Conservation (phyloP, 2,113 vertebrate genomes). For the Thinocorus orbignyianus region DNA sequence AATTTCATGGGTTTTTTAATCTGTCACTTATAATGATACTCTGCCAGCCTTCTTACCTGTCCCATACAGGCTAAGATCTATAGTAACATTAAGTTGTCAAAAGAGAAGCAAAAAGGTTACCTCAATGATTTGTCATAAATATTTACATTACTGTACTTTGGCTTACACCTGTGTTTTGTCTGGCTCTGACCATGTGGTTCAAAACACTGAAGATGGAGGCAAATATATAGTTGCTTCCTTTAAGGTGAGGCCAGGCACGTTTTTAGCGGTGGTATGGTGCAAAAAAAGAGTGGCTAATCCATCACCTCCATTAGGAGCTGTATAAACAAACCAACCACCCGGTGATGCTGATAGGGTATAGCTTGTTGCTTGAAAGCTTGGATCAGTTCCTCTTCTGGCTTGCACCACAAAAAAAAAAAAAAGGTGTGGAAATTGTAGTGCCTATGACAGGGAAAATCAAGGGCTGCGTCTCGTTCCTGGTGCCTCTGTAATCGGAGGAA, state of each 20-base stretch:
- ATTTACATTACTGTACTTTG: background rate
- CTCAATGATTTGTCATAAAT: background rate
- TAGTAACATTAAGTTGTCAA: background rate
- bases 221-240: background rate
- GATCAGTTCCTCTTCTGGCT: background rate
- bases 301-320: background rate
- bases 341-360: background rate
- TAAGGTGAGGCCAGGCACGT: background rate
- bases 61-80: background rate
- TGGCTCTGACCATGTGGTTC: background rate
- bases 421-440: background rate
- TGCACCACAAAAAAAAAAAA: background rate
- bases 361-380: background rate
- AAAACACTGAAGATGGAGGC: background rate
- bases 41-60: background rate
- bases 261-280: background rate
- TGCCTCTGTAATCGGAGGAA: background rate
- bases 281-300: background rate
- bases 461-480: background rate
- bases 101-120: background rate
- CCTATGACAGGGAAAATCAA: background rate
- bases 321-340: conserved; percentile 1
- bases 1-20: background rate
- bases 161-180: background rate
- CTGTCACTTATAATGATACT: background rate